Evolutionary conservation across 2,888 invertebrate species (phyloP).

Genomic region (Dendrolimus pini): DNA sequence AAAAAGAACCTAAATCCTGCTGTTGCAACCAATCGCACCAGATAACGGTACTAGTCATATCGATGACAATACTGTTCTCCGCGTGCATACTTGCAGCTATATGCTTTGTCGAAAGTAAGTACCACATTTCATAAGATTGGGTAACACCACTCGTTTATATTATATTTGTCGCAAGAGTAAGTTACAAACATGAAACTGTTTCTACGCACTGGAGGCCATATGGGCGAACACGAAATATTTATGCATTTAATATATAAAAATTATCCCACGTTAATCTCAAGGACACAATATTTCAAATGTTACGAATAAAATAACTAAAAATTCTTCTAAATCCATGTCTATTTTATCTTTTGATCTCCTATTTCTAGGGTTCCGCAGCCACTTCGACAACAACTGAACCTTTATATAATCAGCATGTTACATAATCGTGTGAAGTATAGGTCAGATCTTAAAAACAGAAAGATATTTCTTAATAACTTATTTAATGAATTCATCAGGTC

Average conservation of each 20-base stretch:
- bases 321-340: too few relatives aligned
- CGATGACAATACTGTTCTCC: constrained; percentile 88
- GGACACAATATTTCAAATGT: neutral
- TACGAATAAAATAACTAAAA: neutral
- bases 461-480: too few relatives aligned
- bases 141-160: neutral
- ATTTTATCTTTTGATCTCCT: too few relatives aligned
- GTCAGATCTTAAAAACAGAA: too few relatives aligned
- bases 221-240: neutral
- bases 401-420: too few relatives aligned
- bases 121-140: constrained; percentile 7
- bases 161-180: neutral
- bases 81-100: constrained; percentile 88
- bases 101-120: constrained; percentile 91
- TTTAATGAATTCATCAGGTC: too few relatives aligned
- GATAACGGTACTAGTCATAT: constrained; percentile 87
- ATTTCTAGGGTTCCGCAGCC: too few relatives aligned
- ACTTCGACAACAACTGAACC: too few relatives aligned
- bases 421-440: too few relatives aligned
- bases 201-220: neutral
- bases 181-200: neutral
- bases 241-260: neutral
- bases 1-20: constrained; percentile 78
- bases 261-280: neutral
- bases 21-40: constrained; percentile 87